Conservation (phyloP, 2,888 invertebrate genomes). For the Balanococcus diminutus region DNA sequence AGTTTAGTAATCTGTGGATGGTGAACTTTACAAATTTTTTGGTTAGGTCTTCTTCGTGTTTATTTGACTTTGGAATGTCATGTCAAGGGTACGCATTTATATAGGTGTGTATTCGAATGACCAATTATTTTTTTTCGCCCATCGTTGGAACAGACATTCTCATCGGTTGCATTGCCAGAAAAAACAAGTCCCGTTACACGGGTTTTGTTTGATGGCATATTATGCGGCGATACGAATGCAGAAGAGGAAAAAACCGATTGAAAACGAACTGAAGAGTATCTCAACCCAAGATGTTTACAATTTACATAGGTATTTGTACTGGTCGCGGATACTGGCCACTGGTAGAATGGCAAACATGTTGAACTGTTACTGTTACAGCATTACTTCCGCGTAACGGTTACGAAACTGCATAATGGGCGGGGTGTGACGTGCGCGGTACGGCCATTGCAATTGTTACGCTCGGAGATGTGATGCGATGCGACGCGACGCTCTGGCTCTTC, state of each 20-base stretch:
- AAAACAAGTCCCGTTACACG: neutral
- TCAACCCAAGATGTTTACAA: neutral
- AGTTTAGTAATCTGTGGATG: no score
- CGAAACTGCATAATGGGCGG: constrained; percentile 46
- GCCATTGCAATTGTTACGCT: constrained; percentile 45
- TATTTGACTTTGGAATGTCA: neutral
- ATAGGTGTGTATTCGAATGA: neutral
- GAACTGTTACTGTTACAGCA: constrained; percentile 35
- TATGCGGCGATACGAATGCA: neutral
- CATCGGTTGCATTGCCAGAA: neutral
- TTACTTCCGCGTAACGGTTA: constrained; percentile 48
- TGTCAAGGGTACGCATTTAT: neutral
- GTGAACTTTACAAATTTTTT: no score
- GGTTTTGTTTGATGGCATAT: neutral
- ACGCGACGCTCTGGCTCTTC: neutral
- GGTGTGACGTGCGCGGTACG: neutral
- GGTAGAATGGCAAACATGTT: constrained; percentile 19
- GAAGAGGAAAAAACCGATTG: neutral
- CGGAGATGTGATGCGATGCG: constrained; percentile 14
- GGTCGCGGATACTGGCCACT: neutral
- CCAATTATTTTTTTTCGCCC: neutral
- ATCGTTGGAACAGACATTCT: neutral
- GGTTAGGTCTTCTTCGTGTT: no score
- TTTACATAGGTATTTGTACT: neutral
- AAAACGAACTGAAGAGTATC: neutral